Base-by-base conservation (phyloP, 2,888 invertebrate genomes). In the Drepanosiphum platanoidis region DNA sequence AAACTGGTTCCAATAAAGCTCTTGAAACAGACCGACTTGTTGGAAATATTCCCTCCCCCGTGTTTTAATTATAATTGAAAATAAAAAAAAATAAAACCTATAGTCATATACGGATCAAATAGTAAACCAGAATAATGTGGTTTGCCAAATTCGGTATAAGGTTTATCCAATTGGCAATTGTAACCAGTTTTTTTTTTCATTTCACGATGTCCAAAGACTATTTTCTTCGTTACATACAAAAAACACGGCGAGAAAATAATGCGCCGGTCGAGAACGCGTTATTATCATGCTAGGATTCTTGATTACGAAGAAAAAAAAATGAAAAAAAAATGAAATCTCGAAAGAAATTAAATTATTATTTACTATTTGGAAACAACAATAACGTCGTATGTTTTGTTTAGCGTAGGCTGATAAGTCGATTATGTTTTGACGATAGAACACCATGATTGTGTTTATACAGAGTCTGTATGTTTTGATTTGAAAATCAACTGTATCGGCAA, bases 81-180 rank as follows among this genome's bases (percentile, higher is more conserved):
- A 36, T 52, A 27, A 36, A 58, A 80, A 80, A 71, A 27, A n/a
- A n/a, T n/a, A n/a, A n/a, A n/a, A n/a, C 7, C 22, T 58, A 75
- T 64, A 66, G 22, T 72, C 36, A 5, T 58, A 71, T 81, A 81
- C 71, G 42, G 61, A 82, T 39, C 30, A 36, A 15, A 61, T 70
- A 80, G 18, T n/a, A 83, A 83, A 83, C 83, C 83, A 66, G 83
- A 83, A 72, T 66, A 8, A 13, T 66, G 66, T 27, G 66, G 36
- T 83, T 83, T 30, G 66, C 83, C 83, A 83, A 83, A 83, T 83
- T 83, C 66, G 83, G 83, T 61, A 34, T 46, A 18, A 34, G 36
- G 64, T 66, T 83, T 83, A 64, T 83, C 66, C 75, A 13, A 34
- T 71, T 22, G 9, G n/a, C 70, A 27, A 61, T 75, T 36, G 61